These are phyloP conservation scores for Tromatobia lineatoria DNA, from an alignment of 2,888 invertebrate species.

Conservation along the genomic window DNA sequence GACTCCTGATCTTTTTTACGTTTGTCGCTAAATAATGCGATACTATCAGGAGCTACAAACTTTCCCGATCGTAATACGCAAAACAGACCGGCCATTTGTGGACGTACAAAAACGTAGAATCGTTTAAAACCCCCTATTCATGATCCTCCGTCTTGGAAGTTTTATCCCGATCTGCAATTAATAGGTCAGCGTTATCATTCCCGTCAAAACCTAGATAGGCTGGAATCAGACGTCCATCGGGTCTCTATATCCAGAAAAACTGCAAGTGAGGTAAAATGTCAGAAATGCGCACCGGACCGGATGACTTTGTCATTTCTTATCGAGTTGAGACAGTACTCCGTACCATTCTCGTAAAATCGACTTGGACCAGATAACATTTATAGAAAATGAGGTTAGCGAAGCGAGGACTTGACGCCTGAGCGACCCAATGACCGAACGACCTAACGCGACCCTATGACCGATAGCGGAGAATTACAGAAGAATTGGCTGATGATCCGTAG, in stretches of 20 bases:
- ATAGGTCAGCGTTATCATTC: background rate
- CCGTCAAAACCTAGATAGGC: background rate
- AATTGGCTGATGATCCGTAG: slow-evolving; percentile 7
- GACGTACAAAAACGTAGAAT: background rate
- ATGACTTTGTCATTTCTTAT: slow-evolving; percentile 7
- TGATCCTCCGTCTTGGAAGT: background rate
- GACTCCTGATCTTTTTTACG: no score
- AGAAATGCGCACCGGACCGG: background rate
- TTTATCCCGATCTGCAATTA: background rate
- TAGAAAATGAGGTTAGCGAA: background rate
- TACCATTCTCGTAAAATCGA: background rate
- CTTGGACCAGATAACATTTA: background rate
- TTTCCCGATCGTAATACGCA: no score
- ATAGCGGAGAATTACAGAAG: background rate
- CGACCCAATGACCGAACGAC: slow-evolving; percentile 35
- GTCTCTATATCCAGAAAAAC: background rate
- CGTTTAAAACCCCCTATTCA: background rate
- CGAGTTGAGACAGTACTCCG: background rate
- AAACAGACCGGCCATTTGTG: background rate
- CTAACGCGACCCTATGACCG: background rate
- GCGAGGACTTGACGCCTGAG: slow-evolving; percentile 9
- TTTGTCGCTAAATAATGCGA: slow-evolving; percentile 19
- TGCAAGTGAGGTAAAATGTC: background rate
- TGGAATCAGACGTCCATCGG: background rate
- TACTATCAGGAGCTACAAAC: no score